Conservation (phyloP, 2,888 invertebrate species). For the Kuschelorhynchus macadamiae region DNA sequence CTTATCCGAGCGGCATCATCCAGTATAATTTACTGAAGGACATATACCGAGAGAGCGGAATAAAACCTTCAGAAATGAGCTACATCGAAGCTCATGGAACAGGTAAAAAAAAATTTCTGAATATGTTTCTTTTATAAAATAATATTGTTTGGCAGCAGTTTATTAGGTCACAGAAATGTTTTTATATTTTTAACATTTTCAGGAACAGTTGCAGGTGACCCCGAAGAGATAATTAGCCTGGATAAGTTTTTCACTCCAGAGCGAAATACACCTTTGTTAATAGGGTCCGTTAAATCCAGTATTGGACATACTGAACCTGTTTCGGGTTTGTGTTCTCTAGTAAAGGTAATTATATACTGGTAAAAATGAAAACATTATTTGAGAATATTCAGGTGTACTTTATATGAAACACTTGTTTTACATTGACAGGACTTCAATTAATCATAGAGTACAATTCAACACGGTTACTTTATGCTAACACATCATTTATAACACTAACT, state of each 20-base stretch:
- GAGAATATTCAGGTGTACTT: no score
- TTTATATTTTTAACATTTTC: not conserved
- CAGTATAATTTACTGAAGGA: constrained; percentile 76
- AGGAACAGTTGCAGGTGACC: constrained; percentile 78
- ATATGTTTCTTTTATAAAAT: no score
- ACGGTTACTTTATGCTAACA: no score
- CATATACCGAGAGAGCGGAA: constrained; percentile 76
- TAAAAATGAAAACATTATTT: no score
- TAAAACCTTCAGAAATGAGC: constrained; percentile 76
- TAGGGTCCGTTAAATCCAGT: constrained; percentile 95
- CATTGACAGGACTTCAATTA: no score
- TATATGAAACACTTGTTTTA: no score
- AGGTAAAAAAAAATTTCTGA: no score
- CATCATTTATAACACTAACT: no score
- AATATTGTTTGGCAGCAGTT: no score
- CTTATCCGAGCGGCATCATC: constrained; percentile 68
- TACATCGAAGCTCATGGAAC: constrained; percentile 93
- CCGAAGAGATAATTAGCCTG: constrained; percentile 89
- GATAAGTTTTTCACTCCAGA: constrained; percentile 83
- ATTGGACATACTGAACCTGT: constrained; percentile 93
- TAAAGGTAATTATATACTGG: constrained; percentile 84
- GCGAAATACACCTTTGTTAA: constrained; percentile 78
- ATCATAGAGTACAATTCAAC: no score
- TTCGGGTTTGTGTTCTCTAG: constrained; percentile 85
- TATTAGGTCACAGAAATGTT: no score